Percentiles rank a stretch among this genome's conserved stretches.
These are phyloP conservation scores for Drosophila mulleri DNA, from an alignment of 2,888 invertebrate species.

Conservation along the genomic window DNA sequence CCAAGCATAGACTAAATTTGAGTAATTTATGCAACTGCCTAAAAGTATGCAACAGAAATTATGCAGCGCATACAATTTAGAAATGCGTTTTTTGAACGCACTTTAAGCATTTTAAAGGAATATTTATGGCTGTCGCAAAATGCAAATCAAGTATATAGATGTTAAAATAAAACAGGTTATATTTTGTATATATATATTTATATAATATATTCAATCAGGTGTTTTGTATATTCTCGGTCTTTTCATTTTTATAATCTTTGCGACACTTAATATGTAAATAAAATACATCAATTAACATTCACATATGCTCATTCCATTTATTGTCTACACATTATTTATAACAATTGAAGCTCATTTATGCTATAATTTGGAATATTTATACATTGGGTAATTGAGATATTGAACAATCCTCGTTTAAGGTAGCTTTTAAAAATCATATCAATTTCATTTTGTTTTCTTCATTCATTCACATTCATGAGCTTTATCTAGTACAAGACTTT, in stretches of 20 bases:
- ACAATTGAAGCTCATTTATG: conserved; percentile 64
- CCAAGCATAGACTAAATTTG: neutral
- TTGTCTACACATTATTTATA: conserved; percentile 63
- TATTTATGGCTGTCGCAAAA: neutral
- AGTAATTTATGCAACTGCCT: neutral
- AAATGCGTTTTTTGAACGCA: neutral
- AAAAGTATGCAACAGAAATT: conserved; percentile 20
- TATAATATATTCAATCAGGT: conserved; percentile 27
- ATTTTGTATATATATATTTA: conserved; percentile 17
- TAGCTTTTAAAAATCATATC: conserved; percentile 30
- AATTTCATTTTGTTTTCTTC: neutral
- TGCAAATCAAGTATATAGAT: neutral
- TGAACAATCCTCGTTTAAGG: conserved; percentile 40
- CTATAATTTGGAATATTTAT: conserved; percentile 33
- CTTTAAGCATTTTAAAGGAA: neutral
- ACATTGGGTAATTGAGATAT: conserved; percentile 47
- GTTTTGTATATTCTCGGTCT: conserved; percentile 68
- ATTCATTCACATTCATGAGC: conserved; percentile 50
- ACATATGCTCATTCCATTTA: conserved; percentile 63
- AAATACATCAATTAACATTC: conserved; percentile 56
- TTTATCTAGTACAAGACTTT: conserved; percentile 2
- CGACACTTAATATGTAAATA: conserved; percentile 52
- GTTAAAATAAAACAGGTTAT: neutral
- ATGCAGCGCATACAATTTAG: neutral
- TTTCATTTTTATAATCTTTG: conserved; percentile 62